Conservation (phyloP, 2,797 vertebrate species). For the Nyctibius grandis region DNA sequence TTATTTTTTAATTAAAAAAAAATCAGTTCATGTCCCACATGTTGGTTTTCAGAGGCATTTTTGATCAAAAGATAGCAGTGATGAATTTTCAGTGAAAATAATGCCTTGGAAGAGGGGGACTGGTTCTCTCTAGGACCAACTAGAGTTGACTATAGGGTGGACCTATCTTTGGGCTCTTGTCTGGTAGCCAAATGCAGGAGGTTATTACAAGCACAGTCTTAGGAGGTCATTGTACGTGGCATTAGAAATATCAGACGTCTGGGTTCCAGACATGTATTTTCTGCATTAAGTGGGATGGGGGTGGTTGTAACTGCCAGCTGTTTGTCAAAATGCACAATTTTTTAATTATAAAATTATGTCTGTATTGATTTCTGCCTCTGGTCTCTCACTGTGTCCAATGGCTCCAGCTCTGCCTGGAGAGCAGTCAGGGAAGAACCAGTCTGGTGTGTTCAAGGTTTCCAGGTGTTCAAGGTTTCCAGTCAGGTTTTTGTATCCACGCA, state of each 20-base stretch:
- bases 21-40: background rate
- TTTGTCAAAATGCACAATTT: conserved; percentile 33
- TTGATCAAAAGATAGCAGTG: background rate
- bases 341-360: conserved; percentile 28
- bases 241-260: background rate
- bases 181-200: background rate
- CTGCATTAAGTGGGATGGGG: background rate
- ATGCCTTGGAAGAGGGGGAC: background rate
- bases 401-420: background rate
- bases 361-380: background rate
- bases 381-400: background rate
- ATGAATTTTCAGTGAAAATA: background rate
- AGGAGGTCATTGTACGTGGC: background rate
- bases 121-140: background rate
- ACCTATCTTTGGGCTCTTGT: background rate
- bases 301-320: background rate
- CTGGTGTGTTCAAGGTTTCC: background rate
- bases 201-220: conserved; percentile 20
- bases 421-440: fast-evolving
- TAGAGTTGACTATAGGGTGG: background rate
- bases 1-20: background rate
- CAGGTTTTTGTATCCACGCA: background rate
- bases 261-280: conserved; percentile 7
- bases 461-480: background rate
- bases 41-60: background rate